Evolutionary conservation across 2,797 vertebrate species (phyloP).

Genomic region (Microhierax caerulescens): DNA sequence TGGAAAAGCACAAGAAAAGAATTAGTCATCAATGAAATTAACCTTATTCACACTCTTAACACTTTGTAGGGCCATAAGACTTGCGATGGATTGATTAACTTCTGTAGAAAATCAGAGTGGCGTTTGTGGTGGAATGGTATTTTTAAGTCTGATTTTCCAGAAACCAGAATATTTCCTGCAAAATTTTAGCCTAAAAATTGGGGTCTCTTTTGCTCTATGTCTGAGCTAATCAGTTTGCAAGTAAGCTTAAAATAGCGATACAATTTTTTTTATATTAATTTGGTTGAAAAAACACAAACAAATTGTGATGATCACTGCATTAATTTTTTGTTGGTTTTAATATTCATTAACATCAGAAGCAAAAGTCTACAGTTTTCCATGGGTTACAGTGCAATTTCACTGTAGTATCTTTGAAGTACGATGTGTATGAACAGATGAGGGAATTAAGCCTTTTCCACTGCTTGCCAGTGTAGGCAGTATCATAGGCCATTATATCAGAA

Average conservation of each 20-base stretch:
- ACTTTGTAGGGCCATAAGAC: neutral
- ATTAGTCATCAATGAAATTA: conserved; percentile 3
- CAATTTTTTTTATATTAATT: neutral
- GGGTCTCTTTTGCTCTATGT: neutral
- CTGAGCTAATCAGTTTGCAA: neutral
- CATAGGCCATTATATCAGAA: conserved; percentile 44
- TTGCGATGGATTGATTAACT: neutral
- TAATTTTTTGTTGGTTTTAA: neutral
- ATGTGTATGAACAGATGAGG: neutral
- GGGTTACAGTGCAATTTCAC: neutral
- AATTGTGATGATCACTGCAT: neutral
- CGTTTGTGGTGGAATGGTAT: neutral
- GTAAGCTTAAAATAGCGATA: neutral
- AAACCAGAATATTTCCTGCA: neutral
- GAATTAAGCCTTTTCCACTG: neutral
- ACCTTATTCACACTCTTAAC: neutral
- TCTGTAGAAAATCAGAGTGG: neutral
- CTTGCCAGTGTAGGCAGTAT: neutral
- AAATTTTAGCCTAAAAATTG: neutral
- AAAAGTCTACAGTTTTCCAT: neutral
- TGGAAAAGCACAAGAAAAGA: conserved; percentile 27
- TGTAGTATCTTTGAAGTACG: neutral
- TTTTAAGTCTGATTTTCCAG: neutral
- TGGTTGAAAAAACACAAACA: neutral
- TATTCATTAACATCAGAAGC: neutral